Evolutionary conservation across 2,797 vertebrate species (phyloP).

Genomic region (Coccyzus lansbergi): DNA sequence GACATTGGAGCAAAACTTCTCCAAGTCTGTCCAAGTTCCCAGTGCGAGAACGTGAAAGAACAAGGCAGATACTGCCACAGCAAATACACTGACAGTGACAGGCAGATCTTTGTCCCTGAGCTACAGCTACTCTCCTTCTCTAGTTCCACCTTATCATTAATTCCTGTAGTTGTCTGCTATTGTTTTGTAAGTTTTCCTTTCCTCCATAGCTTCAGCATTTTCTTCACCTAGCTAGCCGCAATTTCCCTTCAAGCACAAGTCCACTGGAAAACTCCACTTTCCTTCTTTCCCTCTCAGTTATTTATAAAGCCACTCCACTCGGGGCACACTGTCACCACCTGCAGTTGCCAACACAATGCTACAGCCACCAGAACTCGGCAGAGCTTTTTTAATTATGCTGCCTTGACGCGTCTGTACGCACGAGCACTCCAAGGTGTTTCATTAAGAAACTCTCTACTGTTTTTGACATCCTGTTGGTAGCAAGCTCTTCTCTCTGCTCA

Average conservation of each 20-base stretch:
- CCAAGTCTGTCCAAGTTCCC: neutral
- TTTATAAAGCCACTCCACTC: neutral
- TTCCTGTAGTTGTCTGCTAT: neutral
- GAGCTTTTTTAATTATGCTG: neutral
- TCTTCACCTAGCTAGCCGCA: neutral
- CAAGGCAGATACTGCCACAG: too few relatives aligned
- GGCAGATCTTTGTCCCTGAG: neutral
- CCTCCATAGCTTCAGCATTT: neutral
- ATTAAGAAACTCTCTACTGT: neutral
- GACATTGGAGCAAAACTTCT: neutral
- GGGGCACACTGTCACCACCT: neutral
- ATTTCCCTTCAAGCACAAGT: neutral
- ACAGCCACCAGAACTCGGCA: neutral
- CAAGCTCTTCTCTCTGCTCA: neutral
- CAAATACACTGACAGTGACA: neutral
- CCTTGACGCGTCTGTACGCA: neutral
- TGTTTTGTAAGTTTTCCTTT: neutral
- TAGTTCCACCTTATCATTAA: neutral
- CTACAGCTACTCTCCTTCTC: neutral
- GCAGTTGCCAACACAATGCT: neutral
- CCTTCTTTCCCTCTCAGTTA: neutral
- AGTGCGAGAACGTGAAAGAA: neutral
- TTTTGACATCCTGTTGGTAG: neutral
- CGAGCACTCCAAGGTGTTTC: neutral
- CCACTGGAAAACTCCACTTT: neutral